Percentiles rank a stretch among this genome's conserved stretches.
Conservation (phyloP, 1,140 invertebrate species). For the Batillaria attramentaria region DNA sequence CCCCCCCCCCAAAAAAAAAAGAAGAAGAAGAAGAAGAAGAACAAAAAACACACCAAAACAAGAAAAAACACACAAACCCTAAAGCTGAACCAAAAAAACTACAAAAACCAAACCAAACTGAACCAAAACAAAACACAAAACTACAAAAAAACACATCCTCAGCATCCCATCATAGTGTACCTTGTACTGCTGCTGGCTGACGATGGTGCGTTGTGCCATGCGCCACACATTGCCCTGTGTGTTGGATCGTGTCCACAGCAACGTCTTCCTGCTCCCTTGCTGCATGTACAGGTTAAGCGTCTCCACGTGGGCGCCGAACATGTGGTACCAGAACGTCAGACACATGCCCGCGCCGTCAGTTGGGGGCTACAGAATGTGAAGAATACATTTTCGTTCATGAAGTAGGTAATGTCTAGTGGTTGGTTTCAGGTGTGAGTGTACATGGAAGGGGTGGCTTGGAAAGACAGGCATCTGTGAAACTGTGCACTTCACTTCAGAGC, state of each 20-base stretch:
- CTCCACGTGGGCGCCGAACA: conserved; percentile 78
- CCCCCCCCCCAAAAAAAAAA: not conserved
- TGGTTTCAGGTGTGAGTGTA: not conserved
- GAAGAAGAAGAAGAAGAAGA: not conserved
- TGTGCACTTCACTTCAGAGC: not conserved
- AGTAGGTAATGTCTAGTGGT: not conserved
- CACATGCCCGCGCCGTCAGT: conserved; percentile 44
- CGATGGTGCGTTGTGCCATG: conserved; percentile 48
- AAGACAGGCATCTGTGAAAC: not conserved
- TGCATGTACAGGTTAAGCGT: conserved; percentile 61
- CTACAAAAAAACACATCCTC: not conserved
- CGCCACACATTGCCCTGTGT: conserved; percentile 66
- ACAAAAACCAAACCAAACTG: too few relatives aligned
- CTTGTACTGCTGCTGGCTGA: conserved; percentile 46
- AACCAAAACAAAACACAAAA: not conserved
- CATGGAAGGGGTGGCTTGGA: too few relatives aligned
- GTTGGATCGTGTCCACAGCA: conserved; percentile 61
- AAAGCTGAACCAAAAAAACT: too few relatives aligned
- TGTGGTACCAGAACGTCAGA: conserved; percentile 81
- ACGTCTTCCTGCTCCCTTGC: conserved; percentile 37
- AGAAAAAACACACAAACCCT: too few relatives aligned
- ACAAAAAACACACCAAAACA: not conserved
- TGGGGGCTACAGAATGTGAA: not conserved
- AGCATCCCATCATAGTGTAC: conserved; percentile 53
- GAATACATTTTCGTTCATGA: not conserved